Percentiles rank a stretch among this genome's conserved stretches.
Evolutionary conservation across 2,888 invertebrate genomes (phyloP).

Genomic region (Sarcophaga caerulescens): DNA sequence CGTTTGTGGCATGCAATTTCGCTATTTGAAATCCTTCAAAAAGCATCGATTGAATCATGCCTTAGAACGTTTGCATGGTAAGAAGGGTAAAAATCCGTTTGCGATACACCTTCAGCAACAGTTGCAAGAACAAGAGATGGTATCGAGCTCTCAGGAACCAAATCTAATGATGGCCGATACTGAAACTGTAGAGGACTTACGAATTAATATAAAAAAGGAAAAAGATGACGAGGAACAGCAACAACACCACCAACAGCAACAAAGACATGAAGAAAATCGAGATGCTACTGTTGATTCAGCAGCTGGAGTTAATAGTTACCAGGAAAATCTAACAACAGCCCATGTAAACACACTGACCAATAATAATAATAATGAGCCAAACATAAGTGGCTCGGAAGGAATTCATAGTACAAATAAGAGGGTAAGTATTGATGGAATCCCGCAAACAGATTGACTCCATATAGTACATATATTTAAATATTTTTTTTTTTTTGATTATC

Average conservation of each 20-base stretch:
- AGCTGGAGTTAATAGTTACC: slow-evolving; percentile 80
- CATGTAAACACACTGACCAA: slow-evolving; percentile 72
- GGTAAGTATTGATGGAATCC: slow-evolving; percentile 73
- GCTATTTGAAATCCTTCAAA: slow-evolving; percentile 94
- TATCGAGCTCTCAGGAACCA: slow-evolving; percentile 88
- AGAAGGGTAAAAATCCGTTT: slow-evolving; percentile 79
- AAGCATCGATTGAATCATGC: slow-evolving; percentile 94
- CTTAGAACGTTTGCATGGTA: slow-evolving; percentile 90
- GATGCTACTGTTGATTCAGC: slow-evolving; percentile 88
- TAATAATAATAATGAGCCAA: slow-evolving; percentile 79
- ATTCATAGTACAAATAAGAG: slow-evolving; percentile 81
- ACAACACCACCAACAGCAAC: slow-evolving; percentile 82
- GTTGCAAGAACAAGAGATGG: slow-evolving; percentile 83
- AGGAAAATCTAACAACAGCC: slow-evolving; percentile 71
- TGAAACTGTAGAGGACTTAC: slow-evolving; percentile 84
- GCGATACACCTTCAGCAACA: slow-evolving; percentile 64
- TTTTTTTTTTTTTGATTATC: not conserved
- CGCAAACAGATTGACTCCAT: not conserved
- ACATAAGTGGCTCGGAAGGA: slow-evolving; percentile 80
- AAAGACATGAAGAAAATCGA: slow-evolving; percentile 83
- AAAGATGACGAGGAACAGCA: slow-evolving; percentile 77
- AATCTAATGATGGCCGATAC: slow-evolving; percentile 79
- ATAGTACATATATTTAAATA: not conserved
- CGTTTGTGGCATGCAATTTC: slow-evolving; percentile 95
- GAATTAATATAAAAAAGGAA: slow-evolving; percentile 83